Evolutionary conservation across 2,113 vertebrate genomes (phyloP).

Genomic region (Spea bombifrons): DNA sequence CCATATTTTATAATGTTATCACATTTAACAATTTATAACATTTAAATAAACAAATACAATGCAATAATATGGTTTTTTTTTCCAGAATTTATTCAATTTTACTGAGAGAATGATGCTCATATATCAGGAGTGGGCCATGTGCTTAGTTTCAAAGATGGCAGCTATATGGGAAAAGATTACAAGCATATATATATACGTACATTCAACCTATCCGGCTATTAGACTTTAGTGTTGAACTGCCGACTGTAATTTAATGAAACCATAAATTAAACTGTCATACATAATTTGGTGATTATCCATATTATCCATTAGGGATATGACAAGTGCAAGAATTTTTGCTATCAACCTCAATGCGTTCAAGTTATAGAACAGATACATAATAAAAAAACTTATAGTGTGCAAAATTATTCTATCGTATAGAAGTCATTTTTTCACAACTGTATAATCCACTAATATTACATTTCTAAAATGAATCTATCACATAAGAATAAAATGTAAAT

Average conservation of each 20-base stretch:
- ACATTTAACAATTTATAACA: no score
- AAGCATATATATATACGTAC: background rate
- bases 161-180: slow-evolving; percentile 5
- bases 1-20: no score
- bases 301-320: background rate
- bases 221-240: background rate
- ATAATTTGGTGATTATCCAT: background rate
- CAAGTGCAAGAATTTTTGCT: background rate
- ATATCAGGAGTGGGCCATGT: background rate
- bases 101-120: background rate
- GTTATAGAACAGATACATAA: slow-evolving; percentile 5
- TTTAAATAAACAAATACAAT: no score
- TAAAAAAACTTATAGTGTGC: background rate
- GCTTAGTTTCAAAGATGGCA: background rate
- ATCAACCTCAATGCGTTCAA: background rate
- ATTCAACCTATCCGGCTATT: background rate
- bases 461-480: slow-evolving; percentile 1
- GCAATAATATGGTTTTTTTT: no score
- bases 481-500: background rate
- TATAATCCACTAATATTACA: slow-evolving; percentile 25
- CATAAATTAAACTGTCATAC: background rate
- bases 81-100: background rate
- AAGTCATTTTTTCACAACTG: slow-evolving; percentile 26
- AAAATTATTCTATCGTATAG: slow-evolving; percentile 3
- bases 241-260: background rate